These are phyloP conservation scores for Limnothrissa miodon DNA, from an alignment of 2,113 vertebrate species.

Conservation along the genomic window DNA sequence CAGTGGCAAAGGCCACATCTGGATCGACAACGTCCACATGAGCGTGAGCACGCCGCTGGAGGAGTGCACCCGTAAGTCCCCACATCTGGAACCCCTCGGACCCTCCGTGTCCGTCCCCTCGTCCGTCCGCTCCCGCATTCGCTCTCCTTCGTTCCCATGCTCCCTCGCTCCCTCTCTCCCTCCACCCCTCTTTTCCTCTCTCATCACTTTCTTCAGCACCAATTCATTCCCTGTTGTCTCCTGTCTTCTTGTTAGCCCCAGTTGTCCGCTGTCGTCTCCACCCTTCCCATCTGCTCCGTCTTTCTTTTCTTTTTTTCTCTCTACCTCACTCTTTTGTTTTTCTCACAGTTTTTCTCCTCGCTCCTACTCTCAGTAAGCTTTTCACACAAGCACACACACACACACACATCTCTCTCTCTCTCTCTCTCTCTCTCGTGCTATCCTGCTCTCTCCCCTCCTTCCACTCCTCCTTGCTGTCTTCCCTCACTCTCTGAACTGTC, in stretches of 20 bases:
- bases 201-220: background rate
- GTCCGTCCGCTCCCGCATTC: background rate
- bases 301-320: background rate
- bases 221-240: background rate
- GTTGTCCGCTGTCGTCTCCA: background rate
- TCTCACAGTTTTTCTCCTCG: conserved; percentile 16
- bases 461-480: background rate
- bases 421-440: no score
- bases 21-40: conserved; percentile 90
- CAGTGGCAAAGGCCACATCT: conserved; percentile 82
- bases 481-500: background rate
- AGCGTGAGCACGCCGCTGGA: conserved; percentile 82
- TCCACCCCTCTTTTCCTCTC: background rate
- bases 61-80: conserved; percentile 88
- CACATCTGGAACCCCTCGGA: background rate
- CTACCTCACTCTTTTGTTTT: background rate
- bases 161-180: background rate
- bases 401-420: background rate
- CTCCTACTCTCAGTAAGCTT: conserved; percentile 15
- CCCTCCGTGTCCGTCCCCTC: background rate
- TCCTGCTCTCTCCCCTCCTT: conserved; percentile 10
- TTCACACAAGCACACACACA: background rate
- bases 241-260: background rate
- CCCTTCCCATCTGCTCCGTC: background rate
- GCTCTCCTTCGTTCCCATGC: no score